These are phyloP conservation scores for Elephantulus edwardii DNA, from an alignment of 2,113 vertebrate species.

Conservation along the genomic window DNA sequence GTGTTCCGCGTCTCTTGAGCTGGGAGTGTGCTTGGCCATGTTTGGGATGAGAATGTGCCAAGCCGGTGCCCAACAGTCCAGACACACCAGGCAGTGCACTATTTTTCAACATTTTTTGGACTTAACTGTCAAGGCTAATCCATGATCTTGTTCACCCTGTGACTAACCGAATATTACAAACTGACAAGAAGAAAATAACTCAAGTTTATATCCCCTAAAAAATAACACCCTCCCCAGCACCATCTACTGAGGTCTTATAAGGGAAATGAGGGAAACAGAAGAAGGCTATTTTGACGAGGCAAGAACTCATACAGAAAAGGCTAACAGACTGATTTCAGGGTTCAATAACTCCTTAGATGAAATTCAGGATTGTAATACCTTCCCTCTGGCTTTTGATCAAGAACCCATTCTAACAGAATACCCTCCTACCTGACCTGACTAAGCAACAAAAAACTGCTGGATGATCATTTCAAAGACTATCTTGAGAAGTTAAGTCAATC, in stretches of 20 bases:
- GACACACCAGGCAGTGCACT: background rate
- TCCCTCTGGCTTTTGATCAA: background rate
- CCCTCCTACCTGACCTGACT: background rate
- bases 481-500: background rate
- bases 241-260: background rate
- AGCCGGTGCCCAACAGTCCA: background rate
- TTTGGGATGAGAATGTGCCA: background rate
- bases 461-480: background rate
- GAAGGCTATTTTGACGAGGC: background rate
- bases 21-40: background rate
- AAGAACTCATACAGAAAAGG: background rate
- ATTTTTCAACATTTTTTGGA: background rate
- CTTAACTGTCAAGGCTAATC: slow-evolving; percentile 51
- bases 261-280: background rate
- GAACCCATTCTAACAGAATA: background rate
- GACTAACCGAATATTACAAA: slow-evolving; percentile 51
- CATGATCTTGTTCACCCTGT: slow-evolving; percentile 38
- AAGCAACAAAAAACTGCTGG: background rate
- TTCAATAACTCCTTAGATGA: background rate
- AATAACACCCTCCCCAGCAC: background rate
- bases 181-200: slow-evolving; percentile 19
- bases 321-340: background rate
- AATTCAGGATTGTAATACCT: background rate
- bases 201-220: background rate
- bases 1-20: background rate